Conservation (phyloP, 2,797 vertebrate genomes). For the Malurus splendens region DNA sequence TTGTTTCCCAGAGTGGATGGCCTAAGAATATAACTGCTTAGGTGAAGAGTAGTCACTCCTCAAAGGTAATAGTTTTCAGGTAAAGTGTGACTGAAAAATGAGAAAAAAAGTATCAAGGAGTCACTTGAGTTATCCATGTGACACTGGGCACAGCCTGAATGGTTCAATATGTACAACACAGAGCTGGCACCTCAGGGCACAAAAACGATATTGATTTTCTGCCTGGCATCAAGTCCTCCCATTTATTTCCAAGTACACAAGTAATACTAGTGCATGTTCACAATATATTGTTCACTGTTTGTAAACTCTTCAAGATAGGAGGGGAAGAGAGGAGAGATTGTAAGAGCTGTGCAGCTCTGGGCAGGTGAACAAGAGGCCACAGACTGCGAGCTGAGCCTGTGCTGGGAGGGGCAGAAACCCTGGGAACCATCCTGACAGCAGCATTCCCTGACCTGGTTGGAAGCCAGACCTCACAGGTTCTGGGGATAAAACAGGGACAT, state of each 20-base stretch:
- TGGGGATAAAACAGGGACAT: background rate
- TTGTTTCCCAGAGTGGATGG: background rate
- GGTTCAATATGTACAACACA: background rate
- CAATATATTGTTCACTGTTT: background rate
- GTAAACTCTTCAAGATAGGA: background rate
- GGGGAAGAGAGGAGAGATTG: accelerated
- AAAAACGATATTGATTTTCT: background rate
- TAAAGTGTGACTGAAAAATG: background rate
- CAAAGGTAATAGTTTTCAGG: background rate
- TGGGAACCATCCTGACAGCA: background rate
- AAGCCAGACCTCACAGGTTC: background rate
- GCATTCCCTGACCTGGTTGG: background rate
- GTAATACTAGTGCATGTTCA: background rate
- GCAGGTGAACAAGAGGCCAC: background rate
- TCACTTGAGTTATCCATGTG: background rate
- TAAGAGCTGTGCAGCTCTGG: background rate
- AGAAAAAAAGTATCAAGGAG: background rate
- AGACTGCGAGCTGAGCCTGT: background rate
- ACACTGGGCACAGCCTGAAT: background rate
- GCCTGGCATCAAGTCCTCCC: background rate
- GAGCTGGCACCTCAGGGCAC: background rate
- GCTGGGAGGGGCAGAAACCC: background rate
- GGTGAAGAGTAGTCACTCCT: background rate
- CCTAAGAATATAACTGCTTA: background rate
- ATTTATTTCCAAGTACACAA: background rate